Evolutionary conservation across 2,113 vertebrate species (phyloP), one percentile per base, ranked within the genome.

Genomic region (Myotis davidii): DNA sequence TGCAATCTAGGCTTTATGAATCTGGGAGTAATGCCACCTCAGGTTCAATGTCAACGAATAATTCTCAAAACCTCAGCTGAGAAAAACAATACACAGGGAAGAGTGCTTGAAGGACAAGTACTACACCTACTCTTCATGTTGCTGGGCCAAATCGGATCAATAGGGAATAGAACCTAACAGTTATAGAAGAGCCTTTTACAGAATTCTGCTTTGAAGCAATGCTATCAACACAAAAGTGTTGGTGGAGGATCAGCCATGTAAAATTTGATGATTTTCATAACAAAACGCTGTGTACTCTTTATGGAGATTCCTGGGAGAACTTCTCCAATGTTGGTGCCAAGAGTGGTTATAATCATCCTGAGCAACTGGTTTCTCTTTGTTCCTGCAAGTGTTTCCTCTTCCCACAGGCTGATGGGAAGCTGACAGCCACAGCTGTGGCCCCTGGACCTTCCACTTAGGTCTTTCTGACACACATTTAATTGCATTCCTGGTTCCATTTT

Each of bases 271-370:
- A 72, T 54, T 91, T 72, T 91, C 25, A 42, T 84, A 91, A 90
- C 70, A 93, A 91, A 97, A 83, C 59, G 61, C 42, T 52, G 45
- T 89, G 59, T 89, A 74, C 17, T 82, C 54, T 90, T 87, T 50
- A 23, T 32, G 27, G 67, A 25, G 65, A 77, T 69, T 93, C 50
- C 78, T 83, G 64, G 59, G 84, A 87, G 84, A 89, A 82, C 76
- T 9, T 37, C 5, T 69, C 83, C 65, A 84, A 83, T 89, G 48
- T 21, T 74, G 70, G 37, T 96, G 73, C 54, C 93, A 88, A 94
- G 61, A 94, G 69, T 50, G 87, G 65, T 61, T 61, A 52, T 4
- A 90, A 52, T 81, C 90, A 81, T 50, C 14, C 59, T 37, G 64
- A 82, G 29, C 27, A 59, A 78, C 29, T 82, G 48, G 61, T 64